Evolutionary conservation across 2,113 vertebrate species (phyloP).

Genomic region (Corythornis cristatus): DNA sequence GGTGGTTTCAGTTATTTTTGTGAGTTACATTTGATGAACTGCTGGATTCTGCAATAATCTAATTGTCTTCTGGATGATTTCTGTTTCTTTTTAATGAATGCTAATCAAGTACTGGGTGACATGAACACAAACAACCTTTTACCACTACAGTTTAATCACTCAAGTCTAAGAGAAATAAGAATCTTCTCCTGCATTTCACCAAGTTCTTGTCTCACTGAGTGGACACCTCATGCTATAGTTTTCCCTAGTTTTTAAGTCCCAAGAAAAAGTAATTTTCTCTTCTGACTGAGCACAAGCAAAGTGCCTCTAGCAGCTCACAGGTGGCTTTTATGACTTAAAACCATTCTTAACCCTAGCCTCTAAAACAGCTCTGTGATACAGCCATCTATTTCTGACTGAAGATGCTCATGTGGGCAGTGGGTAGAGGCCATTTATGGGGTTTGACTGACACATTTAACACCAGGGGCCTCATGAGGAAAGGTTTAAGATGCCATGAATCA

Average conservation of each 20-base stretch:
- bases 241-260: not conserved
- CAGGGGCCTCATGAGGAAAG: not conserved
- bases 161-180: not conserved
- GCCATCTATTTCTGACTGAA: not conserved
- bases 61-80: not conserved
- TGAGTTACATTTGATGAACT: not conserved
- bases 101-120: not conserved
- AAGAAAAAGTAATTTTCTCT: not conserved
- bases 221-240: not conserved
- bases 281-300: not conserved
- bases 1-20: slow-evolving; percentile 1
- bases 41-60: not conserved
- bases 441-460: not conserved
- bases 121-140: not conserved
- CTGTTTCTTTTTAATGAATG: not conserved
- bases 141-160: not conserved
- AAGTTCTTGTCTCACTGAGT: not conserved
- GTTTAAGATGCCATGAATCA: not conserved
- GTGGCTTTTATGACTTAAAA: not conserved
- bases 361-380: not conserved
- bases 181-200: not conserved
- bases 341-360: not conserved
- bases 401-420: not conserved
- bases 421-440: not conserved
- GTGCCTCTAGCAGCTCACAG: not conserved